Evolutionary conservation across 2,888 invertebrate genomes (phyloP).

Genomic region (Volucella bombylans): DNA sequence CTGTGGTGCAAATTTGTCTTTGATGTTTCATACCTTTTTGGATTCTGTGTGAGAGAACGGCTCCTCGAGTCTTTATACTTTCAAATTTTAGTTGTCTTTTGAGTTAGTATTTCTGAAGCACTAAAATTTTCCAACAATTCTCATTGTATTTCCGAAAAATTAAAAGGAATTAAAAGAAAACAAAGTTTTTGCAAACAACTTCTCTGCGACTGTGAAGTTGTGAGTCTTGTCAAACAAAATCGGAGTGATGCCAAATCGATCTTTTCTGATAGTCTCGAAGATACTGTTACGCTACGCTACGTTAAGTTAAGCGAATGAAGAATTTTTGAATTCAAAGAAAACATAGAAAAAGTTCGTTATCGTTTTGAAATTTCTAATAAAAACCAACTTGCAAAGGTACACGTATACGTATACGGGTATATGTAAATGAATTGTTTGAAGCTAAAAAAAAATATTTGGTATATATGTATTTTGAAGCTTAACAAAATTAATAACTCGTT

Average conservation of each 20-base stretch:
- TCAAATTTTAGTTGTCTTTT: not conserved
- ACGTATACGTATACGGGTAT: too few species aligned
- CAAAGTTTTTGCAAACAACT: constrained; percentile 29
- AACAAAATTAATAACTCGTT: too few species aligned
- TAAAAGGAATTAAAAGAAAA: constrained; percentile 30
- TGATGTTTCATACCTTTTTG: constrained; percentile 11
- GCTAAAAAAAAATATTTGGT: too few species aligned
- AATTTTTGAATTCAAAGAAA: not conserved
- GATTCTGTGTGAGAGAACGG: not conserved
- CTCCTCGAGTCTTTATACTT: constrained; percentile 7
- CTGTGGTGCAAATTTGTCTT: not conserved
- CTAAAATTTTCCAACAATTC: constrained; percentile 48
- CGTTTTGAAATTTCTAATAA: not conserved
- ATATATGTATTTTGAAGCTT: too few species aligned
- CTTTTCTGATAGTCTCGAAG: not conserved
- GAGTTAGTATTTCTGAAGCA: constrained; percentile 20
- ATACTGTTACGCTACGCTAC: constrained; percentile 3
- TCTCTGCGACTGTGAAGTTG: constrained; percentile 1
- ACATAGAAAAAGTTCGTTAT: not conserved
- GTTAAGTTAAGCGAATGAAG: not conserved
- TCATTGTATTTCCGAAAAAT: constrained; percentile 52
- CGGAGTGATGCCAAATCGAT: constrained; percentile 44
- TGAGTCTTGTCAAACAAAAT: constrained; percentile 29
- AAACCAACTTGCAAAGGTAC: too few species aligned
- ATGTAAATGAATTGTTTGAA: too few species aligned